These are phyloP conservation scores for Nesoenas mayeri DNA, from an alignment of 2,113 vertebrate genomes.

Conservation along the genomic window DNA sequence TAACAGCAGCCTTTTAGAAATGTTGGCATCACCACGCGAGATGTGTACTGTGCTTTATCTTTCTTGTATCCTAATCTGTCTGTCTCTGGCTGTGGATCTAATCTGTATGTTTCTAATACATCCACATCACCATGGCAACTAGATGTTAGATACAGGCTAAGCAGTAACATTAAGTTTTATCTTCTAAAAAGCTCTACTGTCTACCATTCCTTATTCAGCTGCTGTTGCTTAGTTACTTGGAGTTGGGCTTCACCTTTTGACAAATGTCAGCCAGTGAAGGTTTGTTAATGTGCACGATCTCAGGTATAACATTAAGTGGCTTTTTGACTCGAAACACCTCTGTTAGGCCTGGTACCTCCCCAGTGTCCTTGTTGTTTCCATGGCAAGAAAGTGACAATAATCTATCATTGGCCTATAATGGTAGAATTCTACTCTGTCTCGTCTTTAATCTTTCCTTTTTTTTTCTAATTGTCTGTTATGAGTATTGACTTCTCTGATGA, in stretches of 20 bases:
- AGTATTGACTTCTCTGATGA: neutral
- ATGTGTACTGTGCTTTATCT: slow-evolving; percentile 35
- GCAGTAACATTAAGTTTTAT: neutral
- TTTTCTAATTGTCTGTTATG: neutral
- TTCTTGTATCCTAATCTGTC: neutral
- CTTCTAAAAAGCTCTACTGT: neutral
- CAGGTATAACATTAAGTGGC: neutral
- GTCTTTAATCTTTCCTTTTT: neutral
- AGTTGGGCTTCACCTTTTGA: neutral
- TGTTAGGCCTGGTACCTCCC: neutral
- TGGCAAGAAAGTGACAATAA: neutral
- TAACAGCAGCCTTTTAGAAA: slow-evolving; percentile 16
- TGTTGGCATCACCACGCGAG: neutral
- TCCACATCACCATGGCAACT: slow-evolving; percentile 9
- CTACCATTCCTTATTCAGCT: neutral
- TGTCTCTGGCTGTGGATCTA: neutral
- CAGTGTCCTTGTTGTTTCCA: neutral
- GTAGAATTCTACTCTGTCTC: neutral
- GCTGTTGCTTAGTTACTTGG: slow-evolving; percentile 20
- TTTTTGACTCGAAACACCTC: neutral
- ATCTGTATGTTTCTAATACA: neutral
- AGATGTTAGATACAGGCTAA: neutral
- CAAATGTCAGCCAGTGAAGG: neutral
- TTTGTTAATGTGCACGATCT: neutral
- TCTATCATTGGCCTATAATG: neutral